phyloP scores from a whole-genome alignment of 2,113 vertebrate genomes.

The Zootoca vivipara region DNA sequence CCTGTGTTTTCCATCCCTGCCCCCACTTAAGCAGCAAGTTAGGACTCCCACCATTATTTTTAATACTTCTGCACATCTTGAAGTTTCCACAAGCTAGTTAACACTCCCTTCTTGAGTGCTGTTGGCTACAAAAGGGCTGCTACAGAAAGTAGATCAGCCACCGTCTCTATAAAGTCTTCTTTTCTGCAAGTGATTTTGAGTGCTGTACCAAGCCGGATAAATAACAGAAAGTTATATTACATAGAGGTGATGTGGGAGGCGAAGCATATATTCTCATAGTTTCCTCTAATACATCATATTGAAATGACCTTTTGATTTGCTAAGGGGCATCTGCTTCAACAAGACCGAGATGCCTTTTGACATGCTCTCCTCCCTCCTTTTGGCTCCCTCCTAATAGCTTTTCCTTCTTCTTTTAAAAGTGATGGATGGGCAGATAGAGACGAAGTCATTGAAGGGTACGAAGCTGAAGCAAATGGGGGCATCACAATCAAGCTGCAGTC shows the following conservation, averaged over 20 bases:
- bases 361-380: neutral
- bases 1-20: neutral
- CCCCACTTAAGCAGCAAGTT: neutral
- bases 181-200: neutral
- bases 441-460: constrained; percentile 96
- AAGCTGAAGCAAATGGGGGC: constrained; percentile 94
- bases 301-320: neutral
- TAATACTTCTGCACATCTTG: too few relatives aligned
- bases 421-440: constrained; percentile 98
- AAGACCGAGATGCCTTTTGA: neutral
- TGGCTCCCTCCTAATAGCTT: constrained; percentile 23
- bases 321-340: neutral
- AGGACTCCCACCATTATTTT: neutral
- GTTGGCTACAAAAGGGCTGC: too few relatives aligned
- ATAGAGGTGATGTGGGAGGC: neutral
- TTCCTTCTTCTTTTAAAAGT: constrained; percentile 72
- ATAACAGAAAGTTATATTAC: neutral
- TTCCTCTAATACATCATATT: neutral
- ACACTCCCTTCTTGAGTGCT: too few relatives aligned
- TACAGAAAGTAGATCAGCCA: neutral
- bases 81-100: too few relatives aligned
- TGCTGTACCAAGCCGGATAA: neutral
- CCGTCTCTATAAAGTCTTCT: neutral
- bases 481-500: constrained; percentile 98
- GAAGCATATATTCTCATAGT: neutral